These are phyloP conservation scores for Danio choprae DNA, from an alignment of 2,797 vertebrate species.

Conservation along the genomic window DNA sequence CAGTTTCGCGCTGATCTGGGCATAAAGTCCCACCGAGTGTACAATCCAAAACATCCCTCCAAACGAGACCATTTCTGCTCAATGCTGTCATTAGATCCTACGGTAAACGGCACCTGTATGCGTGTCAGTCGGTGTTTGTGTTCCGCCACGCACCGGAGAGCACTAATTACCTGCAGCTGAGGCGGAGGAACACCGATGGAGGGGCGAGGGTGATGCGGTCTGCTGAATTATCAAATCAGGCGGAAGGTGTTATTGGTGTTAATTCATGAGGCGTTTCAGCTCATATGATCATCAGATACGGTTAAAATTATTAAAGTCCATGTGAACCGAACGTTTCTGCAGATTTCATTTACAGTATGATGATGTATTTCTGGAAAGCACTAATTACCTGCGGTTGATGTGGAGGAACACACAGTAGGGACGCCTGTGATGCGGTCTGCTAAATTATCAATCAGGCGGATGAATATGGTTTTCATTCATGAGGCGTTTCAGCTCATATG, in stretches of 20 bases:
- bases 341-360: too few species aligned
- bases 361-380: too few species aligned
- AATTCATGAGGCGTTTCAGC: constrained; percentile 72
- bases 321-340: too few species aligned
- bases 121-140: neutral
- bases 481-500: too few species aligned
- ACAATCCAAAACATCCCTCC: constrained; percentile 81
- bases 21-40: constrained; percentile 87
- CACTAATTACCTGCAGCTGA: constrained; percentile 59
- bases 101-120: neutral
- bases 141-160: constrained; percentile 52
- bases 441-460: constrained; percentile 56
- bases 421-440: too few species aligned
- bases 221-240: constrained; percentile 69
- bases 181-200: constrained; percentile 76
- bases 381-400: too few species aligned
- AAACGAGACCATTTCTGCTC: constrained; percentile 78
- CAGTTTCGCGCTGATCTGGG: constrained; percentile 82
- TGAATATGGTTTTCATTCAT: constrained; percentile 61
- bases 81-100: constrained; percentile 4
- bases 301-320: too few species aligned
- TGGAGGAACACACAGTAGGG: too few species aligned
- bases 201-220: constrained; percentile 39
- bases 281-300: too few species aligned
- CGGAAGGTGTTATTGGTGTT: too few species aligned